Evolutionary conservation across 2,113 vertebrate species (phyloP), one percentile per base, ranked within the genome.

Genomic region (Hipposideros armiger): DNA sequence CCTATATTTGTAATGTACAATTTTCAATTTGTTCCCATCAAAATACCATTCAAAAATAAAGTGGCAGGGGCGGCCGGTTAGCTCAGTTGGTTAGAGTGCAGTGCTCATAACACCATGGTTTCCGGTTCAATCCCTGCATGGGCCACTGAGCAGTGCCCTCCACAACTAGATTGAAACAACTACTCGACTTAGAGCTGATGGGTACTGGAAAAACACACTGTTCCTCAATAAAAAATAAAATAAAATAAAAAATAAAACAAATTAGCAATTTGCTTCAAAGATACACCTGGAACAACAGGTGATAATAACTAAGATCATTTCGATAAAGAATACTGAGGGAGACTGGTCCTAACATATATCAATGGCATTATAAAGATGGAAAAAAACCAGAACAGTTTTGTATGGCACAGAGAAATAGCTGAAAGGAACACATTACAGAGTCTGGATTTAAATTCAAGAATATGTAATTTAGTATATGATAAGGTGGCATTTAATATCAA

Each of bases 1-100:
- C 54, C 47, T 42, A 3, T 30, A 50, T 58, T 30, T 64, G 7
- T 66, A 83, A 70, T 69, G 7, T n/a, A 45, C 36, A 78, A 62
- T 70, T 91, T 83, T 73, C 28, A 77, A 72, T 72, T 66, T 91
- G 52, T 64, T 47, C 20, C n/a, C 54, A 58, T 88, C 20, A 94
- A 66, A 94, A 87, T 30, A 58, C 6, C 40, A 94, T 84, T 83
- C 77, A 70, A 87, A 95, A 97, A 69, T 73, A 58, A 70, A 84
- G 36, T 36, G 36, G 36, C 36, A 36, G 36, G 36, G 36, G 36
- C 36, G 36, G 36, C 36, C 36, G 36, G 36, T 36, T 36, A 36
- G 36, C 36, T 36, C 36, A 36, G 36, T 36, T 36, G 36, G 36
- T 36, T 36, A 36, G 36, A 36, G 36, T 36, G 36, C 36, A 36